phyloP scores from a whole-genome alignment of 2,113 vertebrate genomes.

The Spermophilus dauricus region DNA sequence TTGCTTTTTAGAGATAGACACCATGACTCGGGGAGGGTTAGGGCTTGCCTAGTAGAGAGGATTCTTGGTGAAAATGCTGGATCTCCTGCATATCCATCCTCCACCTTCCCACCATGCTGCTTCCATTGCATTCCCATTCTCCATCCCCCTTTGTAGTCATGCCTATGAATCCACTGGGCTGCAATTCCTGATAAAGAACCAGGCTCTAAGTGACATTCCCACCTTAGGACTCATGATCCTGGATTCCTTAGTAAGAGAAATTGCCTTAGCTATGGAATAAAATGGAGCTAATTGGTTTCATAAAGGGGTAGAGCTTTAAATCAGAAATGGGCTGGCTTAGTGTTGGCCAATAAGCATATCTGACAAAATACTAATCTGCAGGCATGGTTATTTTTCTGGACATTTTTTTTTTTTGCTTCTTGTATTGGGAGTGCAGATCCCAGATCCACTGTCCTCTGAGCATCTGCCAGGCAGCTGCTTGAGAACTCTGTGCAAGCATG shows the following conservation, averaged over 20 bases:
- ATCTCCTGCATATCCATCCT: not conserved
- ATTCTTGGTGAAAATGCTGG: not conserved
- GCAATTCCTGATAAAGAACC: not conserved
- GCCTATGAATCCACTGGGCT: not conserved
- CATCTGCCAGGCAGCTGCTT: not conserved
- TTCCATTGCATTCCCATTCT: not conserved
- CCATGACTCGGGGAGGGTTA: not conserved
- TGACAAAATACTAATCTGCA: not conserved
- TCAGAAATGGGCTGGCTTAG: not conserved
- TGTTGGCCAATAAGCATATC: not conserved
- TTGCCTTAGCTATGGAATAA: not conserved
- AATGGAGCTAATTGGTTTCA: not conserved
- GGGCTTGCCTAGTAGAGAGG: not conserved
- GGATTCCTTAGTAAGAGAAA: conserved; percentile 7
- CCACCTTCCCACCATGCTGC: not conserved
- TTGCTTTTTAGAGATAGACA: not conserved
- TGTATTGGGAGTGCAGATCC: not conserved
- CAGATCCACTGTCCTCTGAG: not conserved
- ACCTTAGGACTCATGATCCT: not conserved
- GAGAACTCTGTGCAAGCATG: not conserved
- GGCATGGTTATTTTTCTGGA: not conserved
- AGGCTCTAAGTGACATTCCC: not conserved
- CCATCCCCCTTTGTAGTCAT: not conserved
- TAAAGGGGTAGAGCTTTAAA: not conserved
- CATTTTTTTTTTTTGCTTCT: not conserved